A percentile compares a stretch with the other conserved stretches of the same genome.
Conservation (phyloP, 2,113 vertebrate species). For the Dolichallabes microphthalmus region DNA sequence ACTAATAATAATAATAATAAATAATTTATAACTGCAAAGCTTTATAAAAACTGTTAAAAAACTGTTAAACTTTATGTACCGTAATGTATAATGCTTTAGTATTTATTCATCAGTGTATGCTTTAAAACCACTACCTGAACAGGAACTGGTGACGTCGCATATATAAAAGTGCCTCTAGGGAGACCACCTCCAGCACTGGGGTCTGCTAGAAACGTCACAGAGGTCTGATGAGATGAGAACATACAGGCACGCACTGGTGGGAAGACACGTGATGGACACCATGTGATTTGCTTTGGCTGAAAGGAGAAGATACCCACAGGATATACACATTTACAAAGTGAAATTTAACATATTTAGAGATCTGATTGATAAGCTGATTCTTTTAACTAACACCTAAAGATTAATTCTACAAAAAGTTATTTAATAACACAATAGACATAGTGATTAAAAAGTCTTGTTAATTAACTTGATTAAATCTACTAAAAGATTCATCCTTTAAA, state of each 20-base stretch:
- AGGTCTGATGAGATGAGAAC: conserved; percentile 93
- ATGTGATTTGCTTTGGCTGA: conserved; percentile 94
- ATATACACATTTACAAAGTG: neutral
- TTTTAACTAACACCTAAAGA: neutral
- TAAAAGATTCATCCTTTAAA: neutral
- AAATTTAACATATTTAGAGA: conserved; percentile 22
- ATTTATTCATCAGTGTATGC: neutral
- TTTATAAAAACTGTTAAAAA: neutral
- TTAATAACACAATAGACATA: neutral
- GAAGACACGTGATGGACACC: conserved; percentile 92
- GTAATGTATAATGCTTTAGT: neutral
- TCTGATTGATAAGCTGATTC: neutral
- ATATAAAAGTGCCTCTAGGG: conserved; percentile 94
- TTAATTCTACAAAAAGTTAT: neutral
- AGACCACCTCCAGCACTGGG: conserved; percentile 94
- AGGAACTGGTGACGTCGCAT: conserved; percentile 90
- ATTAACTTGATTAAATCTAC: neutral
- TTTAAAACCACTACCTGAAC: conserved; percentile 77
- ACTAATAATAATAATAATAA: neutral
- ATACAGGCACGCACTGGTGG: conserved; percentile 96
- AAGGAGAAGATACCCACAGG: conserved; percentile 3
- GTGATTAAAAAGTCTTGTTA: neutral
- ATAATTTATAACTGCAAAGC: neutral
- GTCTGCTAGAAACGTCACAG: conserved; percentile 94
- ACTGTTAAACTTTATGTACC: neutral